phyloP scores from a whole-genome alignment of 2,113 vertebrate species.

The Desmodus rotundus region DNA sequence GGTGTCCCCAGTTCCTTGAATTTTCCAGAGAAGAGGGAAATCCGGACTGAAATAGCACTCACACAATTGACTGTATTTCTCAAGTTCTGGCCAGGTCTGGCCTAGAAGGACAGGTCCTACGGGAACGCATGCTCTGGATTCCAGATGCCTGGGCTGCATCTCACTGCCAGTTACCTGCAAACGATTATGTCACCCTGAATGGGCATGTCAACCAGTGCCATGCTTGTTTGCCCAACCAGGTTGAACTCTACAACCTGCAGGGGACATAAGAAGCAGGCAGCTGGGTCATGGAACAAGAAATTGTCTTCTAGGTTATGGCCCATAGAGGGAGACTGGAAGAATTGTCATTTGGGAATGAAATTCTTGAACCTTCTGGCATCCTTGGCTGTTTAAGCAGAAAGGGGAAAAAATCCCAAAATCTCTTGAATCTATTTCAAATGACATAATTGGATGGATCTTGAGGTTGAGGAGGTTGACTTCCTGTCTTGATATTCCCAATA shows the following conservation, averaged over 20 bases:
- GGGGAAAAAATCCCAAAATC: not conserved
- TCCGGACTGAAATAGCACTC: conserved; percentile 25
- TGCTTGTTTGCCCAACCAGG: conserved; percentile 38
- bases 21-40: conserved; percentile 48
- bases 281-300: not conserved
- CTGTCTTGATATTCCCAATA: not conserved
- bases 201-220: not conserved
- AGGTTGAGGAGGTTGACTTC: not conserved
- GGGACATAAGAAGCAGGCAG: not conserved
- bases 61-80: conserved; percentile 36
- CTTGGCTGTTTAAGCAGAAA: not conserved
- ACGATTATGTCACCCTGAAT: conserved; percentile 16
- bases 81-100: conserved; percentile 53
- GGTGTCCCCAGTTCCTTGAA: conserved; percentile 31
- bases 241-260: not conserved
- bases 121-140: conserved; percentile 36
- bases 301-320: not conserved
- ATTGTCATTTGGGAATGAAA: conserved; percentile 19
- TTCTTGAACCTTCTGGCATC: not conserved
- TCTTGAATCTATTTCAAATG: not conserved
- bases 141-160: conserved; percentile 54
- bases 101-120: not conserved
- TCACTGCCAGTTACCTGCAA: conserved; percentile 47
- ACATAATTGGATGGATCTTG: not conserved
- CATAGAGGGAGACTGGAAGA: not conserved